Conservation (phyloP, 2,888 invertebrate species). For the Heliothis peltigera region DNA sequence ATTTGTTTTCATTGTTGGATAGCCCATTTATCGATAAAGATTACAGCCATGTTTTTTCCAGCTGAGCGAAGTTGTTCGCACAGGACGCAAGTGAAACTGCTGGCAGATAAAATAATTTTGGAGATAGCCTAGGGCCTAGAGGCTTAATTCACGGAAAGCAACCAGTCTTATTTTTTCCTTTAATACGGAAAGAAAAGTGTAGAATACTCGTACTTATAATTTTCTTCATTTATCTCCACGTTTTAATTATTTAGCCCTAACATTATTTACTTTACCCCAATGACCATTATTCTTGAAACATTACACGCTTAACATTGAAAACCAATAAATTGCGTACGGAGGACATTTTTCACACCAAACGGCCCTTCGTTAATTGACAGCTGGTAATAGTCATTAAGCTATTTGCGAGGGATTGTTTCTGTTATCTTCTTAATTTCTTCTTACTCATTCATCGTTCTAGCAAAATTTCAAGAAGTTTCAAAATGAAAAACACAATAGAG, state of each 20-base stretch:
- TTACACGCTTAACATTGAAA: conserved; percentile 20
- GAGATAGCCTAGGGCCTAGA: too few species aligned
- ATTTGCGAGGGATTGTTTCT: conserved; percentile 37
- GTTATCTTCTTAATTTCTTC: too few species aligned
- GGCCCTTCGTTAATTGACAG: conserved; percentile 46
- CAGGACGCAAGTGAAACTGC: too few species aligned
- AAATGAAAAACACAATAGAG: conserved; percentile 13
- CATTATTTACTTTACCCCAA: conserved; percentile 23
- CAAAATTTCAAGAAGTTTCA: background rate
- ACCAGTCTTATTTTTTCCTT: background rate
- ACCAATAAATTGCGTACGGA: conserved; percentile 38
- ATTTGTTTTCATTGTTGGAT: too few species aligned
- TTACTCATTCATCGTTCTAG: too few species aligned
- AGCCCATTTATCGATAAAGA: too few species aligned
- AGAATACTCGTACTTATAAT: background rate
- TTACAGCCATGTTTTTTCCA: too few species aligned
- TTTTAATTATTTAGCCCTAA: conserved; percentile 28
- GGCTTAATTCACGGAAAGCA: too few species aligned
- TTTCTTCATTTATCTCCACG: background rate
- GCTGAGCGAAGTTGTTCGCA: too few species aligned
- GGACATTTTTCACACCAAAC: conserved; percentile 45
- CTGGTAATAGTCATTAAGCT: conserved; percentile 35
- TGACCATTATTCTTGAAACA: conserved; percentile 24
- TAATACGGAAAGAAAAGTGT: background rate
- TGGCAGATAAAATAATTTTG: too few species aligned